Evolutionary conservation across 2,113 vertebrate species (phyloP).

Genomic region (Herpailurus yagouaroundi): DNA sequence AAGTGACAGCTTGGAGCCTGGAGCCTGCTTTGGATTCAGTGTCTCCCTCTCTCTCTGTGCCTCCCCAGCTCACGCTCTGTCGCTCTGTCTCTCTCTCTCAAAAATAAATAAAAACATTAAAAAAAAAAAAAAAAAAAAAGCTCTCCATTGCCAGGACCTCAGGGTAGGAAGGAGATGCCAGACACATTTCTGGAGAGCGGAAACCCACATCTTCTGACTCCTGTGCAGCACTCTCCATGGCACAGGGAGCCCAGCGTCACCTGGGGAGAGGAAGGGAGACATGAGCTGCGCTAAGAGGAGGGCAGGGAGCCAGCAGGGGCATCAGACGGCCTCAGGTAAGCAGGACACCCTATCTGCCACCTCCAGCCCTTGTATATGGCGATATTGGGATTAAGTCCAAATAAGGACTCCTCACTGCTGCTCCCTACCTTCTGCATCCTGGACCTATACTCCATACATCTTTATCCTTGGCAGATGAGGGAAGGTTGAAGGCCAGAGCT

Average conservation of each 20-base stretch:
- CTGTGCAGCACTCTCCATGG: rapidly evolving
- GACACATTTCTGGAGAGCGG: background rate
- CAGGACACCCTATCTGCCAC: rapidly evolving
- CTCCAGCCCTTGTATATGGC: rapidly evolving
- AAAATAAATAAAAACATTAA: too few relatives aligned
- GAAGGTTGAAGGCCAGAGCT: background rate
- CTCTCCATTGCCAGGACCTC: background rate
- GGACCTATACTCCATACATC: rapidly evolving
- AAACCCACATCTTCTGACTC: background rate
- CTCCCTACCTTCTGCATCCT: background rate
- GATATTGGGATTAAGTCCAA: background rate
- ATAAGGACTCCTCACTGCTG: background rate
- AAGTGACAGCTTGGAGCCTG: too few relatives aligned
- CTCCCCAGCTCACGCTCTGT: too few relatives aligned
- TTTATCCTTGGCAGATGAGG: background rate
- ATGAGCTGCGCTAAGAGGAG: background rate
- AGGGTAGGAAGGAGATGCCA: background rate
- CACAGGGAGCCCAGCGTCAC: background rate
- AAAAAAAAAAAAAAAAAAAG: too few relatives aligned
- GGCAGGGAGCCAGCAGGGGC: background rate
- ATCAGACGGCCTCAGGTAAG: background rate
- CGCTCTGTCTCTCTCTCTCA: too few relatives aligned
- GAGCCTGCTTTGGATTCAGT: too few relatives aligned
- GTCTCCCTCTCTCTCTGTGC: too few relatives aligned
- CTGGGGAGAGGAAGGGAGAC: background rate